Evolutionary conservation across 2,888 invertebrate genomes (phyloP).

Genomic region (Drosophila paranaensis): DNA sequence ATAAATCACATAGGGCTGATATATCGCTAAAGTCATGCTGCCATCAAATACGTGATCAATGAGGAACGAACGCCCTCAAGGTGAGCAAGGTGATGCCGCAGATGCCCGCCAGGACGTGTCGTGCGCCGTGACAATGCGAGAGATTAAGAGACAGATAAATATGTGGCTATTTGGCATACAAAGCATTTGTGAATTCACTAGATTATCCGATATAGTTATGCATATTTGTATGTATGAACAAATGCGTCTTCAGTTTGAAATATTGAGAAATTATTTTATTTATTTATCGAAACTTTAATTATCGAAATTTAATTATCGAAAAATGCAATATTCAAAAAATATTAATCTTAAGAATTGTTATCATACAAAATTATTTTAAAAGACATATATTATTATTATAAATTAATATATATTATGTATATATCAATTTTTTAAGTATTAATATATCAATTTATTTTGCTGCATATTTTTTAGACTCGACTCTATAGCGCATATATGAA

Average conservation of each 20-base stretch:
- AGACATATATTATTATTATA: no score
- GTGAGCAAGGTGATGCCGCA: not conserved
- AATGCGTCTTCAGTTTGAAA: not conserved
- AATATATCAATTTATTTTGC: no score
- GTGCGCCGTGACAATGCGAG: not conserved
- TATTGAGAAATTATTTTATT: not conserved
- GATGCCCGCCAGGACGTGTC: not conserved
- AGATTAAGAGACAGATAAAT: conserved; percentile 1
- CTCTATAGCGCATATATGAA: no score
- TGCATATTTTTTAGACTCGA: not conserved
- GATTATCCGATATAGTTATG: conserved; percentile 2
- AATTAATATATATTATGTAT: no score
- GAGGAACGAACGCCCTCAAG: not conserved
- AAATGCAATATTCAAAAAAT: no score
- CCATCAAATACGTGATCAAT: conserved; percentile 8
- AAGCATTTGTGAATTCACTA: not conserved
- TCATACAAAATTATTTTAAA: not conserved
- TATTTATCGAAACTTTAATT: no score
- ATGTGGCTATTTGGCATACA: not conserved
- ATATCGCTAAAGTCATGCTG: not conserved
- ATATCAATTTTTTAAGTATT: no score
- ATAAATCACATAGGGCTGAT: not conserved
- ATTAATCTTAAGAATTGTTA: not conserved
- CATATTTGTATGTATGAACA: not conserved
- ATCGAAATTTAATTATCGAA: no score